Base-by-base conservation (phyloP, 2,888 invertebrate species). In the Microctonus aethiopoides region DNA sequence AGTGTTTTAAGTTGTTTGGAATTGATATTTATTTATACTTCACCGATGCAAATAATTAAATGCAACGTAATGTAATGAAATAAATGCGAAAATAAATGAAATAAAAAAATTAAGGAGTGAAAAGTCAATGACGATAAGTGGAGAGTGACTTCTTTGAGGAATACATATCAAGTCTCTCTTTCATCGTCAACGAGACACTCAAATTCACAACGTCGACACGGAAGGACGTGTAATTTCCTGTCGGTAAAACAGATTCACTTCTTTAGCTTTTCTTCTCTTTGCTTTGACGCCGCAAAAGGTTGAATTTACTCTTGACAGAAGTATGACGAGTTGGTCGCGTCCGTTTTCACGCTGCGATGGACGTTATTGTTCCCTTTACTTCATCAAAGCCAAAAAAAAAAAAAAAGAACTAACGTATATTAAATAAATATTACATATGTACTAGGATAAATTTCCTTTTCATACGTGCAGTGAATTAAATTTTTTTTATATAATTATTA, bases 181-280 rank as follows among this genome's bases (percentile, higher is more conserved):
- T 24, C 16, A 54, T 71, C 70, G 75, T 71, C 46, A 70, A 63
- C 41, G 59, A 74, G 72, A 67, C 77, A 75, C 71, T 46, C 75
- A 75, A 79, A 81, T 78, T 79, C 79, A 80, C 77, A 74, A 16
- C 24, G 26, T 20, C 13, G 34, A 78, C 80, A 77, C 79, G 81
- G 80, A 79, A 83, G 82, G 83, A 83, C 80, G 81, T 83, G 84
- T 83, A 84, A 84, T 85, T 84, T 84, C 84, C 84, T 84, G 83
- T 72, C 78, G 79, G 78, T 80, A 80, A 79, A 80, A 79, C 80
- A 80, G 76, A 76, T 76, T 78, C 71, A 72, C 62, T 54, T 36
- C 46, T 66, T 34, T 60, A 57, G 67, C 61, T 64, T 67, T 59
- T 52, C 59, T 57, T 69, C 64, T 16, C 16, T 46, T 46, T 46